Conservation (phyloP, 2,888 invertebrate genomes). For the Sicus ferrugineus region DNA sequence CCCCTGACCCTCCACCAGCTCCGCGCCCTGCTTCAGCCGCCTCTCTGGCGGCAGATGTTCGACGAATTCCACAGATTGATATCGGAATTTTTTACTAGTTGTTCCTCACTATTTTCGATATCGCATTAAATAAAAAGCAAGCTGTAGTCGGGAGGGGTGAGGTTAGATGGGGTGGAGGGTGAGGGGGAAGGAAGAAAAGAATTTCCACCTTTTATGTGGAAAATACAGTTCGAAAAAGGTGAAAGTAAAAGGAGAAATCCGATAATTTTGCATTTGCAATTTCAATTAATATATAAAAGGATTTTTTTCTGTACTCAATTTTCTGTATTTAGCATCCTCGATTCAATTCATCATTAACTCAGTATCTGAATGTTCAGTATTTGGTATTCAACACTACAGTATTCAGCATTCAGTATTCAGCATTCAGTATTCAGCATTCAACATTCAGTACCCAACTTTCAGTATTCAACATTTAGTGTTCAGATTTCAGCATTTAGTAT, state of each 20-base stretch:
- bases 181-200: neutral
- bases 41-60: conserved; percentile 6
- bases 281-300: neutral
- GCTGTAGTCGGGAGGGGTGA: no score
- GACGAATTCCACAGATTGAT: conserved; percentile 11
- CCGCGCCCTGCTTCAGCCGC: no score
- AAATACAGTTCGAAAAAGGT: neutral
- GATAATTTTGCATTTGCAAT: neutral
- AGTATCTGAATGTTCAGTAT: no score
- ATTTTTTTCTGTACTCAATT: neutral
- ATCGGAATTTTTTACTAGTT: conserved; percentile 11
- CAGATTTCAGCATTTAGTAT: no score
- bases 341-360: neutral
- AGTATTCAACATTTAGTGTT: no score
- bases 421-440: no score
- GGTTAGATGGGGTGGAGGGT: no score
- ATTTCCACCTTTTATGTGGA: neutral
- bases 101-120: neutral
- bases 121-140: neutral
- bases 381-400: no score
- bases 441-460: no score
- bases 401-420: no score
- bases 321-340: neutral
- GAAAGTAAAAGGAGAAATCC: neutral
- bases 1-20: neutral